Evolutionary conservation across 2,888 invertebrate genomes (phyloP).

Genomic region (Clostera curtula): DNA sequence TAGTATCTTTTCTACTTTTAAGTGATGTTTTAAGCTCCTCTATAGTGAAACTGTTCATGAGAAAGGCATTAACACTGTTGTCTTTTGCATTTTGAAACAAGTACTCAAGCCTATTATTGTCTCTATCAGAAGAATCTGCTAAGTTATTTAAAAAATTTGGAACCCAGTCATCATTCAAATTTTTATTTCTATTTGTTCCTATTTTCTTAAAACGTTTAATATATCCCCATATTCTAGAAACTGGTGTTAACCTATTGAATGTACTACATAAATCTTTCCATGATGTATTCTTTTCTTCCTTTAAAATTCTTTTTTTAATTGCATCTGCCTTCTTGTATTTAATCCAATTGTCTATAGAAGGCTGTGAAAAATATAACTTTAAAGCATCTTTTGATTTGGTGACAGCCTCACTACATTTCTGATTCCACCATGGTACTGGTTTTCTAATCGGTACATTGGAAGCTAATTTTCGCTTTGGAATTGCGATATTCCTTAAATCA

Average conservation of each 20-base stretch:
- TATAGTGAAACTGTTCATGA: background rate
- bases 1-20: background rate
- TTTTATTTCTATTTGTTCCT: slow-evolving; percentile 1
- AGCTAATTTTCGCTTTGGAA: slow-evolving; percentile 1
- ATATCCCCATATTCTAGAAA: slow-evolving; percentile 1
- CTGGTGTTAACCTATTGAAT: slow-evolving; percentile 2
- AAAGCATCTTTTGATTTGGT: background rate
- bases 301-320: slow-evolving; percentile 6
- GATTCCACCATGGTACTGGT: slow-evolving; percentile 2
- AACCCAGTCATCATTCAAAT: slow-evolving; percentile 3
- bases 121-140: background rate
- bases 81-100: background rate
- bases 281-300: slow-evolving; percentile 2
- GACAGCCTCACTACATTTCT: background rate
- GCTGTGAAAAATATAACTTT: background rate
- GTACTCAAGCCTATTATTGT: background rate
- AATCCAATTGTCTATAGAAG: slow-evolving; percentile 1
- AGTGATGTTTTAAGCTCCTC: background rate
- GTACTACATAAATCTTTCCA: slow-evolving; percentile 5
- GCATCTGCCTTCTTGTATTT: slow-evolving; percentile 5
- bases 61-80: background rate
- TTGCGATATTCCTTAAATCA: slow-evolving; percentile 1
- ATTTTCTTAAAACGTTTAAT: slow-evolving; percentile 1
- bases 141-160: background rate
- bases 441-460: background rate